Percentiles rank a stretch among this genome's conserved stretches.
phyloP scores from a whole-genome alignment of 92 coral and sea anemone genomes.

The Epizoanthus illoricatus region DNA sequence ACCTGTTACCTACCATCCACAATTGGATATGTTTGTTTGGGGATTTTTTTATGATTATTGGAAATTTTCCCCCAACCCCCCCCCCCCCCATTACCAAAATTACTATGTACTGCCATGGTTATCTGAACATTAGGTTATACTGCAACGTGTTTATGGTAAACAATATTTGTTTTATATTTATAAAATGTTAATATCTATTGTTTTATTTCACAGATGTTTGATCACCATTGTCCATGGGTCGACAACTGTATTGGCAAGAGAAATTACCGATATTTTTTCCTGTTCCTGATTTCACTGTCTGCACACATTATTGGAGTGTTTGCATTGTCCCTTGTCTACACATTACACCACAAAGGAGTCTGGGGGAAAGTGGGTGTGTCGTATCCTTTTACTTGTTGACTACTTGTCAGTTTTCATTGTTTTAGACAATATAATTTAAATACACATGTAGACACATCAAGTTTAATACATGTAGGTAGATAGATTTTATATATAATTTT shows the following conservation, averaged over 20 bases:
- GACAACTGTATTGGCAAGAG: slow-evolving; percentile 97
- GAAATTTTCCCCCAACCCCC: no score
- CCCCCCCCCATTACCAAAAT: no score
- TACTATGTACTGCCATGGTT: no score
- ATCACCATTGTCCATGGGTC: slow-evolving; percentile 99
- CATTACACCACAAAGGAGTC: slow-evolving; percentile 63
- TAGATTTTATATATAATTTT: no score
- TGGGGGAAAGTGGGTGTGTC: slow-evolving; percentile 64
- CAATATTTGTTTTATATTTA: background rate
- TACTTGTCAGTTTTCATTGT: background rate
- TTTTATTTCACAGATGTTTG: slow-evolving; percentile 81
- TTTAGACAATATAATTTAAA: background rate
- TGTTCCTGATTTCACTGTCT: slow-evolving; percentile 83
- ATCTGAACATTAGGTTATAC: background rate
- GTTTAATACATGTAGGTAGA: background rate
- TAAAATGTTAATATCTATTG: background rate
- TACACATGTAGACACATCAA: background rate
- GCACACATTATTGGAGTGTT: slow-evolving; percentile 84
- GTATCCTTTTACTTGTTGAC: slow-evolving; percentile 73
- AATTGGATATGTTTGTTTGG: no score
- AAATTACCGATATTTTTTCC: slow-evolving; percentile 93
- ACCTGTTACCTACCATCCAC: no score
- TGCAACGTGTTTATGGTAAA: background rate
- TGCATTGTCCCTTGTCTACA: slow-evolving; percentile 65
- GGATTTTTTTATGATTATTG: no score